Conservation (phyloP, 2,888 invertebrate species). For the Heteromurus nitidus region DNA sequence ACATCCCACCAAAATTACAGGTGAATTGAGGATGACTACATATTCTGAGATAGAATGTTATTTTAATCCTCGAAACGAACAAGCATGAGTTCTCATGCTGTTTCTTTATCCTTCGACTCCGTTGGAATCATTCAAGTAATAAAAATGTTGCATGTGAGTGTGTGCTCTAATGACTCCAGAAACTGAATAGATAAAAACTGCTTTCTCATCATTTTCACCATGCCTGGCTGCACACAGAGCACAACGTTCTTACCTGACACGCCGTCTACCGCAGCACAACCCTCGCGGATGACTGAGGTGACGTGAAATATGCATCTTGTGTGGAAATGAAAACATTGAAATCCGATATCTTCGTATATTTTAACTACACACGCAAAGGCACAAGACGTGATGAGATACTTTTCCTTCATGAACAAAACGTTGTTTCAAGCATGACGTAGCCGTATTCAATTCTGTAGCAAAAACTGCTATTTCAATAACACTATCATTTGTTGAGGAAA, state of each 20-base stretch:
- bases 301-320: constrained; percentile 38
- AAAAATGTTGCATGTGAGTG: constrained; percentile 22
- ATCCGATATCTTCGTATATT: constrained; percentile 8
- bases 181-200: constrained; percentile 23
- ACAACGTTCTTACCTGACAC: constrained; percentile 17
- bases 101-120: constrained; percentile 4
- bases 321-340: constrained; percentile 37
- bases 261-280: constrained; percentile 6
- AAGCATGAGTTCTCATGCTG: constrained; percentile 13
- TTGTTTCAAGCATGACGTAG: constrained; percentile 1
- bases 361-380: background rate
- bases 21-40: constrained; percentile 19
- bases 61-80: background rate
- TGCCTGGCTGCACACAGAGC: constrained; percentile 22
- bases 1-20: background rate
- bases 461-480: too few relatives aligned
- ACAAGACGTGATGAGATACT: constrained; percentile 16
- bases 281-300: background rate
- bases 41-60: constrained; percentile 15
- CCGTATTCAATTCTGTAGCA: too few relatives aligned
- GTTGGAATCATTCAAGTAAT: background rate
- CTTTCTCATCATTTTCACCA: constrained; percentile 23
- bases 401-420: background rate
- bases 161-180: constrained; percentile 22
- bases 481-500: too few relatives aligned